Base-by-base conservation (phyloP, 2,113 vertebrate genomes). In the Thryonomys swinderianus region DNA sequence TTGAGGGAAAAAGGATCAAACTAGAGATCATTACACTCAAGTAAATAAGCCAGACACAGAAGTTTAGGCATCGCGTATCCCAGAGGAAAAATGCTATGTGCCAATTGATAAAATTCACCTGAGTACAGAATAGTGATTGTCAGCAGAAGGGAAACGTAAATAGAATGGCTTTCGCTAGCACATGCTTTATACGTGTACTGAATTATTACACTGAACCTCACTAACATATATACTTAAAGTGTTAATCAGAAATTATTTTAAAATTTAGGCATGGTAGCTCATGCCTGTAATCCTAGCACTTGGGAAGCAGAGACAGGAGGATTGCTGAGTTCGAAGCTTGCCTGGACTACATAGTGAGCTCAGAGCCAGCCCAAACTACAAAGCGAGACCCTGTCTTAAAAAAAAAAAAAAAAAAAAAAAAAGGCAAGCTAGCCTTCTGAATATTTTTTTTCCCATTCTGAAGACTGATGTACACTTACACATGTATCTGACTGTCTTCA, bases 391-490 rank as follows among this genome's bases (percentile, higher is more conserved):
- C n/a, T n/a, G n/a, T n/a, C n/a, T n/a, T n/a, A n/a, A n/a, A n/a
- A n/a, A n/a, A n/a, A n/a, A n/a, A n/a, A n/a, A n/a, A n/a, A n/a
- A n/a, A n/a, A n/a, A n/a, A n/a, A n/a, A n/a, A n/a, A n/a, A n/a
- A n/a, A n/a, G n/a, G n/a, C n/a, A 74, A 83, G 6, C 1, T 21
- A 61, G 95, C 91, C 61, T 1, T 80, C 61, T 93, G 45, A 84
- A 79, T 23, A 45, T n/a, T 82, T 85, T 76, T 74, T 23, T 1
- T 92, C 13, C 20, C 10, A 20, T 37, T 12, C 45, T 85, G 21
- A 78, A 82, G 61, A 30, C 45, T 51, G 18, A 82, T 57, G n/a
- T 37, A 40, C 16, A 40, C 5, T 11, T 61, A 40, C 27, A 18
- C 1, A 40, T 13, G 9, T 61, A 42, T 13, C 21, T 59, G 79